Evolutionary conservation across 92 coral and sea anemone genomes (phyloP).

Genomic region (Chrysogorgia sp.): DNA sequence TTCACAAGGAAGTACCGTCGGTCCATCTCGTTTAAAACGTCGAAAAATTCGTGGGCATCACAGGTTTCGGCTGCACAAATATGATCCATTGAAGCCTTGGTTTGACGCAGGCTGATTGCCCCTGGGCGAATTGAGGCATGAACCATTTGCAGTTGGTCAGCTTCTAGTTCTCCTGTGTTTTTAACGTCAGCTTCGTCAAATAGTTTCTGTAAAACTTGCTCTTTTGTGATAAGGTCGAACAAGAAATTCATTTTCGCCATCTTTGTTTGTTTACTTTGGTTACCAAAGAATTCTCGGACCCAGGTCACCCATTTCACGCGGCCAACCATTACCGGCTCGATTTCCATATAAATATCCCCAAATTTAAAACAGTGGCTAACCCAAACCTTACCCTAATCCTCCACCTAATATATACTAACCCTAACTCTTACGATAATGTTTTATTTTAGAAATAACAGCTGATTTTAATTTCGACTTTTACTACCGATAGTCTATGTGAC

Average conservation of each 20-base stretch:
- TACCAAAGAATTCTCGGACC: conserved; percentile 24
- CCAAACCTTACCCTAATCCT: no score
- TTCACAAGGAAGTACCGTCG: conserved; percentile 87
- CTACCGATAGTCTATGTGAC: no score
- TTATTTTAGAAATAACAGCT: no score
- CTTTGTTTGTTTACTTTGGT: conserved; percentile 49
- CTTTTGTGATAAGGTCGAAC: conserved; percentile 80
- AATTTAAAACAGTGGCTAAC: background rate
- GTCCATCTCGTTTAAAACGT: conserved; percentile 97
- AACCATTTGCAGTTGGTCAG: conserved; percentile 78
- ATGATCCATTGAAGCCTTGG: conserved; percentile 77
- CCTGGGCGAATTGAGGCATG: conserved; percentile 82
- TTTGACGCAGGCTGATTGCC: conserved; percentile 84
- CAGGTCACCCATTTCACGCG: background rate
- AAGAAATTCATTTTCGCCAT: conserved; percentile 86
- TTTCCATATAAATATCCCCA: no score
- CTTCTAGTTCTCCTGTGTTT: conserved; percentile 83
- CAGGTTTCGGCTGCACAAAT: conserved; percentile 94
- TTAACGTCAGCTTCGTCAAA: conserved; percentile 76
- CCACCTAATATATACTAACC: no score
- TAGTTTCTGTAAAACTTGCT: conserved; percentile 67
- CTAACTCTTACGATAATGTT: no score
- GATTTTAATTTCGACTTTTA: no score
- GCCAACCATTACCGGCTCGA: conserved; percentile 2
- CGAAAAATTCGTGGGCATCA: conserved; percentile 82